These are phyloP conservation scores for Cetoscarus ocellatus DNA, from an alignment of 2,797 vertebrate genomes.

Conservation along the genomic window DNA sequence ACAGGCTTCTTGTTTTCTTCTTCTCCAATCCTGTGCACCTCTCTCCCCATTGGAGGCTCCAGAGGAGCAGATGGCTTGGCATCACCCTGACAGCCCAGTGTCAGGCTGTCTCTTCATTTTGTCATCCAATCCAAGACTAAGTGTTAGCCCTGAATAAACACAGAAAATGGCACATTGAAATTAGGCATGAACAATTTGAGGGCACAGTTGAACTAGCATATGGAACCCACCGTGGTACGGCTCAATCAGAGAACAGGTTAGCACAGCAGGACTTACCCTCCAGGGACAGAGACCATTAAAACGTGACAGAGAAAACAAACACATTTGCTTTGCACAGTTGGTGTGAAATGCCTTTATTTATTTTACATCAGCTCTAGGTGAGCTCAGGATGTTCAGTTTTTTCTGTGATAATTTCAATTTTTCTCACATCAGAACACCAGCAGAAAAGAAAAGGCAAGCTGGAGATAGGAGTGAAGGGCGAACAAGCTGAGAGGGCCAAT, in stretches of 20 bases:
- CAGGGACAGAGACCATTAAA: slow-evolving; percentile 73
- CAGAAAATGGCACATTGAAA: slow-evolving; percentile 73
- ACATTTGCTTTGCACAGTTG: slow-evolving; percentile 77
- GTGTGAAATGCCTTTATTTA: slow-evolving; percentile 68
- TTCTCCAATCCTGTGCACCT: slow-evolving; percentile 47
- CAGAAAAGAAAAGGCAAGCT: slow-evolving; percentile 34
- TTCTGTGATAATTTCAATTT: slow-evolving; percentile 61
- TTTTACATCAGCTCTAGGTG: slow-evolving; percentile 64
- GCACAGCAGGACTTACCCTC: slow-evolving; percentile 61
- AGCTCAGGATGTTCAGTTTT: slow-evolving; percentile 56
- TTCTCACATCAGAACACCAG: slow-evolving; percentile 27
- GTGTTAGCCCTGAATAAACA: slow-evolving; percentile 76
- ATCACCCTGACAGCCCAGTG: slow-evolving; percentile 74
- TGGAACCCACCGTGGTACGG: slow-evolving; percentile 53
- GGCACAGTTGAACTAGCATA: slow-evolving; percentile 60
- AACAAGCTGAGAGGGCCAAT: slow-evolving; percentile 11
- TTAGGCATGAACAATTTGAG: slow-evolving; percentile 72
- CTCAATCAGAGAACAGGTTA: slow-evolving; percentile 73
- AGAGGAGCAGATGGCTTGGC: slow-evolving; percentile 83
- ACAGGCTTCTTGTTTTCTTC: slow-evolving; percentile 35
- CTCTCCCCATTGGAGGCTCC: slow-evolving; percentile 65
- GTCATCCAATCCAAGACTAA: slow-evolving; percentile 72
- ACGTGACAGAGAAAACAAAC: slow-evolving; percentile 78
- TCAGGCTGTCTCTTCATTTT: slow-evolving; percentile 73
- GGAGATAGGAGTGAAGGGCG: slow-evolving; percentile 32